phyloP scores from a whole-genome alignment of 1,140 invertebrate genomes.

The Nebria ingens region DNA sequence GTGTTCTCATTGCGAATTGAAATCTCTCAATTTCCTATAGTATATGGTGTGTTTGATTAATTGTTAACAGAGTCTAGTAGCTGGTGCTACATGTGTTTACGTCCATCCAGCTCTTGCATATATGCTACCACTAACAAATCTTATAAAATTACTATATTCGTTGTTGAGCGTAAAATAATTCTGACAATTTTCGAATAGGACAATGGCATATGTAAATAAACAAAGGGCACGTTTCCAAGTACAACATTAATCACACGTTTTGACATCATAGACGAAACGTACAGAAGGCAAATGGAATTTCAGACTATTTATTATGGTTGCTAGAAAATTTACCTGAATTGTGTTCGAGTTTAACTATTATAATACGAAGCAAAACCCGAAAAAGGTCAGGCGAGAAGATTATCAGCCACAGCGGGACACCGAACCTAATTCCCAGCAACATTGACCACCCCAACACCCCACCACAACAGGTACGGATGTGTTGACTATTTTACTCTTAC shows the following conservation, averaged over 20 bases:
- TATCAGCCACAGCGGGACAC: neutral
- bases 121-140: too few species aligned
- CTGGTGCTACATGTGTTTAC: neutral
- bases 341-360: neutral
- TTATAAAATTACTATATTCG: too few species aligned
- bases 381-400: neutral
- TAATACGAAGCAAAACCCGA: neutral
- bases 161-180: too few species aligned
- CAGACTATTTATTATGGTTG: neutral
- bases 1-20: neutral
- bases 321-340: neutral
- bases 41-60: neutral
- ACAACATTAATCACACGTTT: neutral
- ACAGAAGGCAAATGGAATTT: neutral
- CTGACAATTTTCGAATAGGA: too few species aligned
- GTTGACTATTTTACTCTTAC: too few species aligned
- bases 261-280: neutral
- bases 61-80: neutral
- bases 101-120: neutral
- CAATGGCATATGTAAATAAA: neutral
- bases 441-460: neutral
- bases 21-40: neutral
- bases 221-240: neutral
- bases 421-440: neutral
- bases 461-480: neutral